Evolutionary conservation across 2,113 vertebrate genomes (phyloP), one percentile per base, ranked within the genome.

Genomic region (Vidua chalybeata): DNA sequence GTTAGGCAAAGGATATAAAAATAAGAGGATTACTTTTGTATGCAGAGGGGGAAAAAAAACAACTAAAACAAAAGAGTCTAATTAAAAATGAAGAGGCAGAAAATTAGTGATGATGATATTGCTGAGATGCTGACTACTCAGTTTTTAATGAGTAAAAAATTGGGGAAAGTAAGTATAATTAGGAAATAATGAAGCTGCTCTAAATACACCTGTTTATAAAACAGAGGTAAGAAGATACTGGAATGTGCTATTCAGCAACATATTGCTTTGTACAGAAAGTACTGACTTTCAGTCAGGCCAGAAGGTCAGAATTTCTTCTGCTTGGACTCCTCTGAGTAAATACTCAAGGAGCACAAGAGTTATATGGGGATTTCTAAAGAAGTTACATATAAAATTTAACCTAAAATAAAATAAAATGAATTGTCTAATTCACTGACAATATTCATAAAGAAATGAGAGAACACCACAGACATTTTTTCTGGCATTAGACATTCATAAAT

Each of bases 21-120:
- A 78, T 56, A 78, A 68, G 62, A 82, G n/a, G 67, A 74, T 64
- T 9, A 77, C 33, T 56, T 83, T 35, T 79, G 61, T 39, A 76
- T 48, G 23, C 51, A 89, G 45, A 33, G n/a, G 9, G 13, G 18
- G 1, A 39, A 77, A 86, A 64, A 43, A 77, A 2, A 37, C 5
- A 49, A 43, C 13, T 21, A 55, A 27, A 91, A 55, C 3, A 67
- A 84, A 93, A 63, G 11, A n/a, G 14, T n/a, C 18, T 84, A 69
- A 84, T 79, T 90, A 80, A 92, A 88, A 86, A 78, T 56, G 52
- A 94, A 85, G 51, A 95, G 78, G 63, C 91, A 93, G 82, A 90
- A 95, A 93, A 92, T 95, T 86, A 93, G 64, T 72, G 59, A 49
- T 93, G 79, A 92, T 93, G 51, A 86, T 74, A 93, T 94, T 86